phyloP scores from a whole-genome alignment of 2,113 vertebrate genomes.

The Uropsilus gracilis region DNA sequence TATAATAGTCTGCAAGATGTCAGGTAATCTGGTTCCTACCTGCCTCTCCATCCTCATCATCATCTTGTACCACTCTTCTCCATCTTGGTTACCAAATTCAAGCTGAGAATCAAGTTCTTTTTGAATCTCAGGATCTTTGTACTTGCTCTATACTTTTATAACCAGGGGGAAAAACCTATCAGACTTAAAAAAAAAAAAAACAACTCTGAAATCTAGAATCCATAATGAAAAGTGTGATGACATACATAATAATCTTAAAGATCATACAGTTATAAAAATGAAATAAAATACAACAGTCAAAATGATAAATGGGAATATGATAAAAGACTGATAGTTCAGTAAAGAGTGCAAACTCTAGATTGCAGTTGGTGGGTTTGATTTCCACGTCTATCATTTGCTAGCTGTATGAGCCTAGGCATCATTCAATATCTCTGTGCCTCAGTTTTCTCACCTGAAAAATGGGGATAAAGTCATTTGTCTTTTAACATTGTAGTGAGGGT shows the following conservation, averaged over 20 bases:
- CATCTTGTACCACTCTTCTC: background rate
- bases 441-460: slow-evolving; percentile 45
- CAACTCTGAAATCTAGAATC: slow-evolving; percentile 3
- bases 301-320: slow-evolving; percentile 19
- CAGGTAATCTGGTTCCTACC: background rate
- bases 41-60: background rate
- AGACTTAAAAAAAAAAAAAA: background rate
- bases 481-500: slow-evolving; percentile 38
- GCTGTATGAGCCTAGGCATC: background rate
- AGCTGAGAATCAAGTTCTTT: background rate
- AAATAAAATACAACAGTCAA: background rate
- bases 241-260: slow-evolving; percentile 44
- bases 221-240: slow-evolving; percentile 26
- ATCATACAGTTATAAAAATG: background rate
- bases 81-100: slow-evolving; percentile 7
- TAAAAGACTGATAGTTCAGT: background rate
- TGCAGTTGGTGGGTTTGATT: slow-evolving; percentile 25
- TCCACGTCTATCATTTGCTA: background rate
- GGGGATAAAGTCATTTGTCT: background rate
- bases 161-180: background rate
- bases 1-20: background rate
- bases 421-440: slow-evolving; percentile 3
- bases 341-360: slow-evolving; percentile 17
- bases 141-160: slow-evolving; percentile 26
- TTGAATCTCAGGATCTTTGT: background rate